Evolutionary conservation across 1,140 invertebrate species (phyloP).

Genomic region (Pseudomyrmex cubaensis): DNA sequence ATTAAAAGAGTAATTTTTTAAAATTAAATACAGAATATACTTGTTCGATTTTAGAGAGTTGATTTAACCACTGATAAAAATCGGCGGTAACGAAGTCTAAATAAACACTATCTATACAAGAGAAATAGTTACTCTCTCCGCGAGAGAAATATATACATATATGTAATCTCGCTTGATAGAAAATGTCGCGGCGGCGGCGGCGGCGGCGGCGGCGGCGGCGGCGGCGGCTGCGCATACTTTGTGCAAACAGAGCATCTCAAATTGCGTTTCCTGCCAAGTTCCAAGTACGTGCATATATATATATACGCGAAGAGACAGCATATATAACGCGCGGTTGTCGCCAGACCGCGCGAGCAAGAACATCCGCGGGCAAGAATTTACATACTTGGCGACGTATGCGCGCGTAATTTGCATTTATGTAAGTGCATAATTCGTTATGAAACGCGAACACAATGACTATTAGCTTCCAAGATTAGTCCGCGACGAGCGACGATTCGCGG

Average conservation of each 20-base stretch:
- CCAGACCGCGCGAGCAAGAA: constrained; percentile 28
- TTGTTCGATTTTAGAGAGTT: no score
- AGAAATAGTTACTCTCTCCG: neutral
- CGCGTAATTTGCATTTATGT: constrained; percentile 60
- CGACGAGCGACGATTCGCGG: constrained; percentile 50
- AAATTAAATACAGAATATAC: no score
- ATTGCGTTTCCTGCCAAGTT: constrained; percentile 8
- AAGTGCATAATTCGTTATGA: constrained; percentile 62
- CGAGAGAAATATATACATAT: neutral
- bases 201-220: neutral
- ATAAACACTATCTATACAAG: no score
- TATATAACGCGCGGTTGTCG: neutral
- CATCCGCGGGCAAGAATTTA: constrained; percentile 50
- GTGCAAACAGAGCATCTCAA: constrained; percentile 17
- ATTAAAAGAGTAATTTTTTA: no score
- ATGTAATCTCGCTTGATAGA: constrained; percentile 4
- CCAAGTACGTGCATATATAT: neutral
- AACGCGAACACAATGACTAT: constrained; percentile 58
- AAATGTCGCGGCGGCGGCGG: neutral
- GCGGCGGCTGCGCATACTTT: neutral
- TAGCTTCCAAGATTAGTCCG: constrained; percentile 54
- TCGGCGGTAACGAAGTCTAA: no score
- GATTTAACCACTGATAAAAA: no score
- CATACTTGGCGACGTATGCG: constrained; percentile 39
- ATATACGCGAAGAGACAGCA: no score